Evolutionary conservation across 2,113 vertebrate genomes (phyloP).

Genomic region (Phalacrocorax pelagicus): DNA sequence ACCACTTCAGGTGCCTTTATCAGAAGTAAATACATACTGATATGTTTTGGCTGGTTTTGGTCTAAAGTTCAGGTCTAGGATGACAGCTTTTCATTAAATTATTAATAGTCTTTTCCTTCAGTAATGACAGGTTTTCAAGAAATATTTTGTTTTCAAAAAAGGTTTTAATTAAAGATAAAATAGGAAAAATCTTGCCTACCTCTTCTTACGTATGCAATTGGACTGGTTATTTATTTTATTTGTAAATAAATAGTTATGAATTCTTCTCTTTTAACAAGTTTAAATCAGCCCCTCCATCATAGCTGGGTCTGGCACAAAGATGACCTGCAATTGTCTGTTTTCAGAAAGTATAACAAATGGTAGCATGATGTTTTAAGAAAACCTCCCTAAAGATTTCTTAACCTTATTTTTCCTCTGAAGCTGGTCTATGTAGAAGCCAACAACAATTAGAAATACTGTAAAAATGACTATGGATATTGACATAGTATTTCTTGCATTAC

Average conservation of each 20-base stretch:
- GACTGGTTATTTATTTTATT: background rate
- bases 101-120: background rate
- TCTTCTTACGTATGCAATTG: background rate
- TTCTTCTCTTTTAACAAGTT: background rate
- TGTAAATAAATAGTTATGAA: background rate
- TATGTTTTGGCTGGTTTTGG: background rate
- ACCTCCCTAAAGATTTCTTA: background rate
- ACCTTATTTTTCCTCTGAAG: background rate
- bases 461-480: background rate
- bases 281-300: background rate
- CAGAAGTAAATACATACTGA: background rate
- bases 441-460: background rate
- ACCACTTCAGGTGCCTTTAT: background rate
- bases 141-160: background rate
- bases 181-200: background rate
- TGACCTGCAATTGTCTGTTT: background rate
- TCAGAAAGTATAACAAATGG: background rate
- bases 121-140: background rate
- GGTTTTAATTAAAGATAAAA: background rate
- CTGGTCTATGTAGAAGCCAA: background rate
- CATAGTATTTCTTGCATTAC: background rate
- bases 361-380: background rate
- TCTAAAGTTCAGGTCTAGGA: background rate
- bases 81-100: background rate
- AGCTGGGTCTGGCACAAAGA: background rate